Conservation (phyloP, 2,113 vertebrate species). For the Chauna torquata region DNA sequence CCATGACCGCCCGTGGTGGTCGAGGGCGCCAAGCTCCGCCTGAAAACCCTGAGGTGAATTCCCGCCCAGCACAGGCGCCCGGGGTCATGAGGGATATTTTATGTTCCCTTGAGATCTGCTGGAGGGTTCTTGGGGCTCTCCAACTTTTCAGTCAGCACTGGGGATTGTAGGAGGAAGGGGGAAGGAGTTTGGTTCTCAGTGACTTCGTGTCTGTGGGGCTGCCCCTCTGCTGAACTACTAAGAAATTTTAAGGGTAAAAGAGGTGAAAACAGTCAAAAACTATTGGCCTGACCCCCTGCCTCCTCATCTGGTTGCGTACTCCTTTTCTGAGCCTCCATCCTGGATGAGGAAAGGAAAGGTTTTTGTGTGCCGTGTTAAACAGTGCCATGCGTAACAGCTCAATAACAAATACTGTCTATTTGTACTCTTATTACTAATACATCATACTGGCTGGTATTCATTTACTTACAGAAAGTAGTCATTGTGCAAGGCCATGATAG, state of each 20-base stretch:
- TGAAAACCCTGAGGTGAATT: not conserved
- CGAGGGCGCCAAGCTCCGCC: too few relatives aligned
- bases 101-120: not conserved
- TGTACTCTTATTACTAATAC: not conserved
- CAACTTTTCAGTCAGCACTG: not conserved
- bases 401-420: not conserved
- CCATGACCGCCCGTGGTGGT: accelerated
- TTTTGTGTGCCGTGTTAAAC: not conserved
- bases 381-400: not conserved
- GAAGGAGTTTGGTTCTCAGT: not conserved
- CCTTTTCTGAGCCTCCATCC: not conserved
- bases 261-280: not conserved
- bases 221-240: not conserved
- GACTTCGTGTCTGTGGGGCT: not conserved
- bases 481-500: not conserved
- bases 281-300: accelerated
- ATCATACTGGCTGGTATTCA: not conserved
- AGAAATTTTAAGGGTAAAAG: not conserved
- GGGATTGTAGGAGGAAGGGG: not conserved
- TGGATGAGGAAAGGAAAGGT: not conserved
- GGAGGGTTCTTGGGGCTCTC: not conserved
- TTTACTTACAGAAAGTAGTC: not conserved
- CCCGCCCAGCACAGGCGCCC: too few relatives aligned
- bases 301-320: too few relatives aligned
- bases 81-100: accelerated